These are phyloP conservation scores for Mactromeris polynyma DNA, from an alignment of 2,888 invertebrate species.

Conservation along the genomic window DNA sequence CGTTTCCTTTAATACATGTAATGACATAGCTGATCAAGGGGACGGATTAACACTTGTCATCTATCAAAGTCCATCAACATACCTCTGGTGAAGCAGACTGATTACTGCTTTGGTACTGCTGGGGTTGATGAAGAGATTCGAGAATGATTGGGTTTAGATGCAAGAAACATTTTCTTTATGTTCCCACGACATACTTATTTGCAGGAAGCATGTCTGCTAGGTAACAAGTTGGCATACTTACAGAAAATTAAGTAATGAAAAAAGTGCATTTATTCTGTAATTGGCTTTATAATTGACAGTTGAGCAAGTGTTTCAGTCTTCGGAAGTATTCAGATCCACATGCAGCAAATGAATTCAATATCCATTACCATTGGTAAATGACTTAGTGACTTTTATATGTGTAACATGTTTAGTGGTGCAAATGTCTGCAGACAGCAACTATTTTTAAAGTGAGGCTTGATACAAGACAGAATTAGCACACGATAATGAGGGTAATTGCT, in stretches of 20 bases:
- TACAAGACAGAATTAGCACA: not conserved
- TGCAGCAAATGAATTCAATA: not conserved
- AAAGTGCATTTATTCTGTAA: not conserved
- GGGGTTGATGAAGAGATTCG: not conserved
- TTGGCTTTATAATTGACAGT: not conserved
- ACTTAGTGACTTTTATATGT: not conserved
- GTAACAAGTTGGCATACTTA: not conserved
- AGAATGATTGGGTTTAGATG: not conserved
- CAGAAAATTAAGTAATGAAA: not conserved
- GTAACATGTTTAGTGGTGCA: not conserved
- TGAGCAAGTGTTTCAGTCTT: not conserved
- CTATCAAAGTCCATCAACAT: no score
- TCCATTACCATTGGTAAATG: not conserved
- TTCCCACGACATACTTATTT: not conserved
- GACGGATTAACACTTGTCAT: no score
- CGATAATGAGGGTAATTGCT: not conserved
- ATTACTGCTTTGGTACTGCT: not conserved
- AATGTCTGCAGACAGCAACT: not conserved
- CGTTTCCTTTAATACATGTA: no score
- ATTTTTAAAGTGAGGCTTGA: not conserved
- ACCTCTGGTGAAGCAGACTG: no score
- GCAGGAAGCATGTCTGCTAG: not conserved
- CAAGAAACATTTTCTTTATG: not conserved
- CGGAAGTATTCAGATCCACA: not conserved
- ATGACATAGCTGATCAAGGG: no score